phyloP scores from a whole-genome alignment of 2,797 vertebrate species.

The Poeciliopsis presidionis region DNA sequence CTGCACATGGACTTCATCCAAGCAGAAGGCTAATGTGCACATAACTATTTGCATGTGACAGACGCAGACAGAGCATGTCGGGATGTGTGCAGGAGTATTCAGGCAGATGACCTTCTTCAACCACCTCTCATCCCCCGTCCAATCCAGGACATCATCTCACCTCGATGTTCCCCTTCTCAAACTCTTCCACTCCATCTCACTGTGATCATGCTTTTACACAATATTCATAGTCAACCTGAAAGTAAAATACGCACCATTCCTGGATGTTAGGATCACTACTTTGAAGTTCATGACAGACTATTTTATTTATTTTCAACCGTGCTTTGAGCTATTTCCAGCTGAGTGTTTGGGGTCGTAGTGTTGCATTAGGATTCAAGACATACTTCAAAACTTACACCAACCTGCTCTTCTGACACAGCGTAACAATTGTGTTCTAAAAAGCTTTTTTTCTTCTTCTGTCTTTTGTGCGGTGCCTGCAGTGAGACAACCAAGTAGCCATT shows the following conservation, averaged over 20 bases:
- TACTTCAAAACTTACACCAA: background rate
- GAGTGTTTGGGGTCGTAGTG: background rate
- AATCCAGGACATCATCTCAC: constrained; percentile 12
- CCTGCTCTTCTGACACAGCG: background rate
- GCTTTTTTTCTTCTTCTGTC: background rate
- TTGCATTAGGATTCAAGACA: background rate
- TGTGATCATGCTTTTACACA: constrained; percentile 43
- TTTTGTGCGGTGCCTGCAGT: background rate
- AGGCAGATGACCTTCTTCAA: constrained; percentile 49
- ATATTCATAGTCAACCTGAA: constrained; percentile 57
- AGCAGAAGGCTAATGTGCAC: constrained; percentile 50
- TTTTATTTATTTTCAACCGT: constrained; percentile 1
- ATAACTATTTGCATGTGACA: constrained; percentile 51
- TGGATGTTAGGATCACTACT: background rate
- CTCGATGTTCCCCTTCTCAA: background rate
- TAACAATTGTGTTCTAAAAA: background rate
- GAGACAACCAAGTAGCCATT: background rate
- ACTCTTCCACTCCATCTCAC: constrained; percentile 24
- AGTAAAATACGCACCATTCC: background rate
- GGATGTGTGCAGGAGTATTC: constrained; percentile 50
- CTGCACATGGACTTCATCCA: constrained; percentile 57
- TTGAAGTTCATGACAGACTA: background rate
- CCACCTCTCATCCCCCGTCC: constrained; percentile 9
- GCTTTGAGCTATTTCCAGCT: background rate
- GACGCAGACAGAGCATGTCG: constrained; percentile 57